A percentile compares a stretch with the other conserved stretches of the same genome.
Evolutionary conservation across 1,140 invertebrate genomes (phyloP).

Genomic region (Aricia agestis): DNA sequence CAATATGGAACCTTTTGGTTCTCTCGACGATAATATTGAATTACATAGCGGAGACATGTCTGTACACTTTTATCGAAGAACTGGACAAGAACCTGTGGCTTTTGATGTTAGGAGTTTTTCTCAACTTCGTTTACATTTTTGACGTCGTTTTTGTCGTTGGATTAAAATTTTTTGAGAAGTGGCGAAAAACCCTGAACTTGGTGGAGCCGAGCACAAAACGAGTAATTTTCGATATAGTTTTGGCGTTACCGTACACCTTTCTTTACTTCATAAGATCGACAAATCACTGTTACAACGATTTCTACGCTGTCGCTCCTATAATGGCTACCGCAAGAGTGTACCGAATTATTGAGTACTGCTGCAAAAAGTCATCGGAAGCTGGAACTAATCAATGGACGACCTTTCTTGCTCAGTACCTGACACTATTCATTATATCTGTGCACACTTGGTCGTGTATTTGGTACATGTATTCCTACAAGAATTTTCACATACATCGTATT

Average conservation of each 20-base stretch:
- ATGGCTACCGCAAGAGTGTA: constrained; percentile 51
- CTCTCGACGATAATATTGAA: constrained; percentile 47
- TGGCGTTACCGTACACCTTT: constrained; percentile 59
- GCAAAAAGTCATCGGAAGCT: constrained; percentile 60
- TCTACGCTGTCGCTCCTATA: constrained; percentile 51
- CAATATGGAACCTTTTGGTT: constrained; percentile 56
- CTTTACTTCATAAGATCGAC: constrained; percentile 44
- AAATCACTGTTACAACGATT: constrained; percentile 38
- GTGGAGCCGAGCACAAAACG: constrained; percentile 52
- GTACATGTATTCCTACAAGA: constrained; percentile 57
- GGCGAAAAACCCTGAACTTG: constrained; percentile 62
- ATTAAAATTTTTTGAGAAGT: constrained; percentile 59
- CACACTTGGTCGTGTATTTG: constrained; percentile 64
- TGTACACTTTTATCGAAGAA: constrained; percentile 53
- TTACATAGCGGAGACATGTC: constrained; percentile 54
- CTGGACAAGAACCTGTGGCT: constrained; percentile 43
- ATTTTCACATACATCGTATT: constrained; percentile 51
- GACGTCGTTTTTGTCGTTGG: constrained; percentile 55
- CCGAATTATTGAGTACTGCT: constrained; percentile 61
- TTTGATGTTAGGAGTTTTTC: constrained; percentile 45
- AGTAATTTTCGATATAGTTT: constrained; percentile 52
- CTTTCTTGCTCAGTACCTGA: constrained; percentile 63
- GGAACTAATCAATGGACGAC: constrained; percentile 69
- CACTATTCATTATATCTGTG: constrained; percentile 58
- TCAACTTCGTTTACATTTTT: constrained; percentile 51